Conservation (phyloP, 2,888 invertebrate genomes). For the Agonopterix arenella region DNA sequence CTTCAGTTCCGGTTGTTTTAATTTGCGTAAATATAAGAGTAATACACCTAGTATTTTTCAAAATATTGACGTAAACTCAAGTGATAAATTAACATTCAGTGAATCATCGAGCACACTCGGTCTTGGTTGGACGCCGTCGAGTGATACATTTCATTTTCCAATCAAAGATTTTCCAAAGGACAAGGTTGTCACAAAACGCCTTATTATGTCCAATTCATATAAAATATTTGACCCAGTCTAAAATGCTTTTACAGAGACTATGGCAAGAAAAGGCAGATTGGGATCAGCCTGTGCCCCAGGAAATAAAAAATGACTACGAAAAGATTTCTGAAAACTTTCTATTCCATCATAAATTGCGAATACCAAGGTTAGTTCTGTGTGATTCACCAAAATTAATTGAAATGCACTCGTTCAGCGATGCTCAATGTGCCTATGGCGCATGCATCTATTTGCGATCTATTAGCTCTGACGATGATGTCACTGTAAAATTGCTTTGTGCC, state of each 20-base stretch:
- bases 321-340: not conserved
- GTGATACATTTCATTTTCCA: slow-evolving; percentile 14
- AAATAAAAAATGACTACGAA: slow-evolving; percentile 4
- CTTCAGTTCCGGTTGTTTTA: slow-evolving; percentile 10
- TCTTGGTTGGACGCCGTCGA: slow-evolving; percentile 14
- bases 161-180: slow-evolving; percentile 2
- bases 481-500: slow-evolving; percentile 14
- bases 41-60: slow-evolving; percentile 9
- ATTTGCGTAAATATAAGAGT: slow-evolving; percentile 14
- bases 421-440: slow-evolving; percentile 9
- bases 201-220: slow-evolving; percentile 16
- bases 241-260: slow-evolving; percentile 13
- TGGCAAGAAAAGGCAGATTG: slow-evolving; percentile 13
- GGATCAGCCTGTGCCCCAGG: slow-evolving; percentile 11
- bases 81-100: slow-evolving; percentile 13
- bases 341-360: slow-evolving; percentile 1
- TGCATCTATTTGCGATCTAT: slow-evolving; percentile 10
- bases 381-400: slow-evolving; percentile 5
- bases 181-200: slow-evolving; percentile 12
- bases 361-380: slow-evolving; percentile 6
- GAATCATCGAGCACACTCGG: slow-evolving; percentile 16
- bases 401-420: slow-evolving; percentile 14
- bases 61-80: not conserved
- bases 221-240: slow-evolving; percentile 16
- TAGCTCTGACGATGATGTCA: not conserved